Percentiles rank a stretch among this genome's conserved stretches.
phyloP scores from a whole-genome alignment of 2,888 invertebrate species.

The Galeopsomyia nigrocyanea region DNA sequence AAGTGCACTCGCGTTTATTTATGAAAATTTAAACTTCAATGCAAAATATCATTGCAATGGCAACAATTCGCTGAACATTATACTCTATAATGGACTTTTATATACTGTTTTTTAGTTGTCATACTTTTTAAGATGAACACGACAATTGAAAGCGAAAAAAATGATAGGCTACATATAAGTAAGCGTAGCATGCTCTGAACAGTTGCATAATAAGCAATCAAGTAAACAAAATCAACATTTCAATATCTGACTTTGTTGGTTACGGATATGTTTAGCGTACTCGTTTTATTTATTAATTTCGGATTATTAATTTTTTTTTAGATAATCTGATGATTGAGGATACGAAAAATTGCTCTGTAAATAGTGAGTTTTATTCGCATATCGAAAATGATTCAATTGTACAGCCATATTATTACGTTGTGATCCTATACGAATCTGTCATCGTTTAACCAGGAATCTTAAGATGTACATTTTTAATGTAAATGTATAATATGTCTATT shows the following conservation, averaged over 20 bases:
- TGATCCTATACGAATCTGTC: conserved; percentile 43
- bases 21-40: too few species aligned
- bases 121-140: too few species aligned
- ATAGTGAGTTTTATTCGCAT: conserved; percentile 46
- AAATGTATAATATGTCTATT: conserved; percentile 37
- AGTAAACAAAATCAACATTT: conserved; percentile 12
- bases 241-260: conserved; percentile 48
- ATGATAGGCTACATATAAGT: too few species aligned
- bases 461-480: conserved; percentile 40
- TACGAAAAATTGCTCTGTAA: conserved; percentile 29
- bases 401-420: conserved; percentile 50
- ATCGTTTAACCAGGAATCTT: conserved; percentile 34
- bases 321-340: too few species aligned
- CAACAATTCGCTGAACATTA: too few species aligned
- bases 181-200: too few species aligned
- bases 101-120: too few species aligned
- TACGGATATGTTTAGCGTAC: conserved; percentile 45
- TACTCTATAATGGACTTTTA: too few species aligned
- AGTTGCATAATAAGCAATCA: not conserved
- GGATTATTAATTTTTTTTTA: too few species aligned
- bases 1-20: too few species aligned
- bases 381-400: conserved; percentile 47
- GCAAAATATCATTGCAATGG: too few species aligned
- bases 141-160: too few species aligned
- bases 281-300: conserved; percentile 19